Conservation (phyloP, 53 echinoderm and acorn worm genomes). For the Pentamera pediparva region DNA sequence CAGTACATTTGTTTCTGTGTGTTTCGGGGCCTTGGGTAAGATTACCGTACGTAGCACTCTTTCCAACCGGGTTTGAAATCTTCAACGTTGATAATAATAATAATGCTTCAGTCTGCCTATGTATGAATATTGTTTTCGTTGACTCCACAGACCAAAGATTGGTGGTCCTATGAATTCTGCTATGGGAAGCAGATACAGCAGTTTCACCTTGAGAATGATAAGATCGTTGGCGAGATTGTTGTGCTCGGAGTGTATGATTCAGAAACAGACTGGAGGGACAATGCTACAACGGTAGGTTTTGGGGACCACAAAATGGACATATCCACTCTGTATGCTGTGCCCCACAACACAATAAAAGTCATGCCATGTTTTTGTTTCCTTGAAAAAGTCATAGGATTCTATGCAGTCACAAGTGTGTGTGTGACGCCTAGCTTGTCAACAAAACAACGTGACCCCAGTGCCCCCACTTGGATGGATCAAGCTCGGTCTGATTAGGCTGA, state of each 20-base stretch:
- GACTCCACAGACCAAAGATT: constrained; percentile 71
- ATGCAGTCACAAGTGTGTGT: no score
- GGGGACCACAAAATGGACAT: neutral
- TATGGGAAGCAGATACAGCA: constrained; percentile 73
- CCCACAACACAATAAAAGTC: neutral
- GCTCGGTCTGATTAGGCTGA: no score
- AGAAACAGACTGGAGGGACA: constrained; percentile 90
- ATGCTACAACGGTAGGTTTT: constrained; percentile 70
- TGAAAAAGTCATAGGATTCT: neutral
- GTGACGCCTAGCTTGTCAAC: no score
- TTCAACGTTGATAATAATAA: no score
- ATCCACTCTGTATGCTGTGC: neutral
- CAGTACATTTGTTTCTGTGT: no score
- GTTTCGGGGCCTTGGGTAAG: no score
- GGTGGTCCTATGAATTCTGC: constrained; percentile 98
- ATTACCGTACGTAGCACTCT: no score
- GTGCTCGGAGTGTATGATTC: constrained; percentile 78
- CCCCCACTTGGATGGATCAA: no score
- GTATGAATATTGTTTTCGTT: neutral
- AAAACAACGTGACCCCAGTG: no score
- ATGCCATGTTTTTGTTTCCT: neutral
- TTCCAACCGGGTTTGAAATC: no score
- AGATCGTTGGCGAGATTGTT: constrained; percentile 55
- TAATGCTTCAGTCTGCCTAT: neutral
- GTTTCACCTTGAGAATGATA: constrained; percentile 77